Conservation (phyloP, 1,140 invertebrate genomes). For the Marisa cornuarietis region DNA sequence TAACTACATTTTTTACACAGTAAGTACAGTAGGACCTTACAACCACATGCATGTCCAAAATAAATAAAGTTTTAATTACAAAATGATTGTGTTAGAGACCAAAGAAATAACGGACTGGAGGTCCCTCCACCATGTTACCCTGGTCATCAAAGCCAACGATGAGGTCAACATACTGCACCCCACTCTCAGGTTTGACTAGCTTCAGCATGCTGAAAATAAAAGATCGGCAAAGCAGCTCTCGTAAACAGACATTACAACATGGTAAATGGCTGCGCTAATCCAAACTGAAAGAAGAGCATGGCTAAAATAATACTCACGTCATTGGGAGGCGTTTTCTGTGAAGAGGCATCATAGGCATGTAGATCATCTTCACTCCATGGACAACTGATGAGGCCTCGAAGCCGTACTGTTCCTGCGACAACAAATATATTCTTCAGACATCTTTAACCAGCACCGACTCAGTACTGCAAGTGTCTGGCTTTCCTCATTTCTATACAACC, state of each 20-base stretch:
- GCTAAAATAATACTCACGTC: background rate
- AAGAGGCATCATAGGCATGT: conserved; percentile 62
- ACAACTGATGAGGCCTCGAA: conserved; percentile 57
- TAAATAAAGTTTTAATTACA: background rate
- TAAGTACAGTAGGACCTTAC: too few species aligned
- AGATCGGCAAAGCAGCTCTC: conserved; percentile 21
- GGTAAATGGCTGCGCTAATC: background rate
- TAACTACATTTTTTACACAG: too few species aligned
- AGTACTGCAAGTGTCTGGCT: too few species aligned
- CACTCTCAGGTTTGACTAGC: conserved; percentile 50
- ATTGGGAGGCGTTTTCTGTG: conserved; percentile 53
- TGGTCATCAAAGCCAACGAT: conserved; percentile 56
- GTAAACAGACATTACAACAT: background rate
- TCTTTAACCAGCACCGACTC: background rate
- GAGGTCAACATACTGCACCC: conserved; percentile 58
- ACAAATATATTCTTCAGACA: conserved; percentile 17
- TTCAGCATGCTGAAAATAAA: conserved; percentile 56
- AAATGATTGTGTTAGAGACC: conserved; percentile 27
- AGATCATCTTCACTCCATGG: conserved; percentile 63
- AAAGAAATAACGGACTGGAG: conserved; percentile 61
- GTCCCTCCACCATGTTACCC: conserved; percentile 53
- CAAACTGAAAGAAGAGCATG: background rate
- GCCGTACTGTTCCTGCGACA: conserved; percentile 53
- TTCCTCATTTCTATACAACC: background rate
- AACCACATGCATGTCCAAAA: too few species aligned